Conservation (phyloP, 2,797 vertebrate genomes). For the Mionectes olivaceus region DNA sequence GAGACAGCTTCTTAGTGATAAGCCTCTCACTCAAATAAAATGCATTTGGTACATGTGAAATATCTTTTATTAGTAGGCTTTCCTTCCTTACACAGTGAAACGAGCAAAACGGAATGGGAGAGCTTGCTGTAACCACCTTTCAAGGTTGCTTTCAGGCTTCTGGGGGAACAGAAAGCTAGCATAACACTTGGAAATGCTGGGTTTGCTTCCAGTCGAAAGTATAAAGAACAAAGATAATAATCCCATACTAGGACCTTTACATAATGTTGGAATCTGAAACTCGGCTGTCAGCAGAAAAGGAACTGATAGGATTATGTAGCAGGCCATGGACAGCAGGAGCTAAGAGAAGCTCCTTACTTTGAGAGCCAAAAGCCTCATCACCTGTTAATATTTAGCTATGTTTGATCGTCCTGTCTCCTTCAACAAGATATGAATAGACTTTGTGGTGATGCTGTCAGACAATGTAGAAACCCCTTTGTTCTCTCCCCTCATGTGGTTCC, state of each 20-base stretch:
- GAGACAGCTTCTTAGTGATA: neutral
- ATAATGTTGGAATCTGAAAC: too few relatives aligned
- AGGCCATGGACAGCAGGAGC: too few relatives aligned
- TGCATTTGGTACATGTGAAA: neutral
- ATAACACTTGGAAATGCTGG: neutral
- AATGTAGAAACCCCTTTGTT: too few relatives aligned
- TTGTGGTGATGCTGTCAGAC: too few relatives aligned
- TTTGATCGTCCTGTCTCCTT: too few relatives aligned
- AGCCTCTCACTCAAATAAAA: constrained; percentile 12
- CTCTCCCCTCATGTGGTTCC: too few relatives aligned
- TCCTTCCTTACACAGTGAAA: neutral
- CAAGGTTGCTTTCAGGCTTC: neutral
- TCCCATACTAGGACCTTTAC: neutral
- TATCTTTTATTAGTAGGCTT: neutral
- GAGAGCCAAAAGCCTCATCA: too few relatives aligned
- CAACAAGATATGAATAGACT: too few relatives aligned
- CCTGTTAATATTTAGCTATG: too few relatives aligned
- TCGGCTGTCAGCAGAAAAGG: too few relatives aligned
- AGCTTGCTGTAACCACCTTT: neutral
- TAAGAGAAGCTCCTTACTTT: too few relatives aligned
- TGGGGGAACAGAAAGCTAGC: neutral
- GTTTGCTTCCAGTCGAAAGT: neutral
- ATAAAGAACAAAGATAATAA: neutral
- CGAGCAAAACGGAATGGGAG: neutral
- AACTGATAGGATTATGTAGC: too few relatives aligned